Percentiles rank a stretch among this genome's conserved stretches.
Evolutionary conservation across 2,113 vertebrate genomes (phyloP).

Genomic region (Podocnemis expansa): DNA sequence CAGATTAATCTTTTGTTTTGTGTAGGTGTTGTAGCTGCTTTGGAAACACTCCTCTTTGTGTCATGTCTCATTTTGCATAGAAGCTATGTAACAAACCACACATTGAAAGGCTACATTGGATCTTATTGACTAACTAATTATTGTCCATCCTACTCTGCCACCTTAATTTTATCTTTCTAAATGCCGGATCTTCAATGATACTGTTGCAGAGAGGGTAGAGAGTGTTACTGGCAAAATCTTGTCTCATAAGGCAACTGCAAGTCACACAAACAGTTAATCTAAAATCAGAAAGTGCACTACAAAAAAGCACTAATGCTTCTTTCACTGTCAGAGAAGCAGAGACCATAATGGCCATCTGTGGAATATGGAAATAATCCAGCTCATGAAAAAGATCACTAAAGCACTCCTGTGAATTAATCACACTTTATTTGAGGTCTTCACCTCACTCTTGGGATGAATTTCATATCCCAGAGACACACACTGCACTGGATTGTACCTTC

Average conservation of each 20-base stretch:
- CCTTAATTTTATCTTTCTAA: neutral
- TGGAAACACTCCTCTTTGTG: rapidly evolving
- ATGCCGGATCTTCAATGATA: neutral
- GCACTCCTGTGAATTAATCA: conserved; percentile 29
- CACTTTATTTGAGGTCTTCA: neutral
- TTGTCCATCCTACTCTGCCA: neutral
- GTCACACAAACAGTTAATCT: neutral
- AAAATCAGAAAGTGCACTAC: neutral
- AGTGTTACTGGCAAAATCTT: neutral
- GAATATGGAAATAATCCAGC: conserved; percentile 31
- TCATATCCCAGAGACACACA: neutral
- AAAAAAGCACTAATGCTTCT: neutral
- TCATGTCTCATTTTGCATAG: neutral
- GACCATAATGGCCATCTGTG: conserved; percentile 29
- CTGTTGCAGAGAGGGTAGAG: neutral
- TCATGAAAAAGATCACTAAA: conserved; percentile 14
- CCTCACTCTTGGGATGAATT: neutral
- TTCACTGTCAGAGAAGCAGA: conserved; percentile 23
- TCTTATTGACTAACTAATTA: rapidly evolving
- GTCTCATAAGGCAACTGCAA: neutral
- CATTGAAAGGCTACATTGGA: neutral
- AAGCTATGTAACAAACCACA: rapidly evolving
- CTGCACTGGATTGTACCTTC: neutral
- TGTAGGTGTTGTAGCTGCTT: rapidly evolving
- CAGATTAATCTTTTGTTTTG: neutral